Evolutionary conservation across 2,888 invertebrate species (phyloP).

Genomic region (Ophioninae sp.): DNA sequence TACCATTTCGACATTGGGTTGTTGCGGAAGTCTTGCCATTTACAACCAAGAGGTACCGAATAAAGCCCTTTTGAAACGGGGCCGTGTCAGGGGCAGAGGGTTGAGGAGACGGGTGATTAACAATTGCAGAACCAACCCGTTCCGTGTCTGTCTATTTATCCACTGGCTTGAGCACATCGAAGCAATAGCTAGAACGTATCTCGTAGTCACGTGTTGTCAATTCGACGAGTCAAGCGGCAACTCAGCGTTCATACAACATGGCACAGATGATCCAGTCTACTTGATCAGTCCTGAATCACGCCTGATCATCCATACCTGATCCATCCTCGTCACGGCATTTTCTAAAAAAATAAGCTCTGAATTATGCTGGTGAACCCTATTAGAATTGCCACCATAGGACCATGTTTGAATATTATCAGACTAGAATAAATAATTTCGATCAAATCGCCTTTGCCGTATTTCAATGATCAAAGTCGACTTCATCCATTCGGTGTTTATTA

Average conservation of each 20-base stretch:
- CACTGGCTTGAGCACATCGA: conserved; percentile 39
- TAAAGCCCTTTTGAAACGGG: background rate
- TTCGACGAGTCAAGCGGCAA: conserved; percentile 48
- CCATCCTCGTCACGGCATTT: too few species aligned
- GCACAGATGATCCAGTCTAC: conserved; percentile 13
- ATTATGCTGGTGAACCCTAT: too few species aligned
- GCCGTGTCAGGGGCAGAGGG: background rate
- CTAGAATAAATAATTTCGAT: too few species aligned
- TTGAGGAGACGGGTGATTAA: conserved; percentile 41
- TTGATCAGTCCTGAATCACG: too few species aligned
- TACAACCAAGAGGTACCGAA: conserved; percentile 11
- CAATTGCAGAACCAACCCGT: conserved; percentile 63
- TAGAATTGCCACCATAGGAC: too few species aligned
- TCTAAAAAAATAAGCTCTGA: too few species aligned
- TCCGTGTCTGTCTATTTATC: conserved; percentile 62
- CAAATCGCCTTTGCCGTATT: too few species aligned
- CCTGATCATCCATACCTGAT: too few species aligned
- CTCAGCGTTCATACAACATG: background rate
- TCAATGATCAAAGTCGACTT: too few species aligned
- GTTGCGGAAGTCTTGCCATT: conserved; percentile 38
- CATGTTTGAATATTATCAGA: too few species aligned
- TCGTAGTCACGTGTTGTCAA: conserved; percentile 57
- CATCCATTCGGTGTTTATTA: too few species aligned
- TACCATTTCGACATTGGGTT: conserved; percentile 40
- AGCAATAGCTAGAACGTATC: conserved; percentile 31